Base-by-base conservation (phyloP, 2,113 vertebrate genomes). In the Tetrax tetrax region DNA sequence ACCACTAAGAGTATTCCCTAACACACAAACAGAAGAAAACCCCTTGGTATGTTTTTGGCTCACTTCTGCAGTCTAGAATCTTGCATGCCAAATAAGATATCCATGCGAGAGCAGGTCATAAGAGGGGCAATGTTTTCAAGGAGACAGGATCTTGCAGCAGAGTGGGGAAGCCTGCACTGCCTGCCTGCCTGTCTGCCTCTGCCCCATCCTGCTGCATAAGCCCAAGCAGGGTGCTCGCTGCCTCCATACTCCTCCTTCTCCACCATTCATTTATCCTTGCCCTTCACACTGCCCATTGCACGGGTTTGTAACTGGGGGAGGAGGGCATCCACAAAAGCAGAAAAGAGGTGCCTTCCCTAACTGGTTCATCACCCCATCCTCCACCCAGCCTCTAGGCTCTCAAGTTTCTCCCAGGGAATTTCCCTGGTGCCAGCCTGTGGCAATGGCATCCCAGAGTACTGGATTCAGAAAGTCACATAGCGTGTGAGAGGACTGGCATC, bases 401-500 rank as follows among this genome's bases (percentile, higher is more conserved):
- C 37, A 35, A 21, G 35, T 47, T 84, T 74, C 60, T 66, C 45
- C 60, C 60, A 53, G 43, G 27, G 35, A 61, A 66, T 82, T 50
- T 53, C 60, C 38, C 5, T 31, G 10, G 17, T 33, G 50, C 45
- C 24, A 65, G 69, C 10, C 50, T 81, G 54, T 4, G 2, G 23
- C 71, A 72, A 14, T 2, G 9, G 7, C 23, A 81, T 25, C 50
- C n/a, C 53, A 35, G 59, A 59, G 11, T 4, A 43, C 17, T n/a
- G 64, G 41, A 63, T 50, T 31, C 5, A 1, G 24, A 47, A 47
- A 1, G 0, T 33, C 65, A 33, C 14, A 8, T 0, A 59, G 19
- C 6, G 0, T 7, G 4, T 16, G 8, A 88, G 48, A 76, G 28
- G 25, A 56, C 22, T 31, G 38, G 35, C 0, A 0, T 37, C 53